Base-by-base conservation (phyloP, 2,888 invertebrate species). In the Xestia c-nigrum region DNA sequence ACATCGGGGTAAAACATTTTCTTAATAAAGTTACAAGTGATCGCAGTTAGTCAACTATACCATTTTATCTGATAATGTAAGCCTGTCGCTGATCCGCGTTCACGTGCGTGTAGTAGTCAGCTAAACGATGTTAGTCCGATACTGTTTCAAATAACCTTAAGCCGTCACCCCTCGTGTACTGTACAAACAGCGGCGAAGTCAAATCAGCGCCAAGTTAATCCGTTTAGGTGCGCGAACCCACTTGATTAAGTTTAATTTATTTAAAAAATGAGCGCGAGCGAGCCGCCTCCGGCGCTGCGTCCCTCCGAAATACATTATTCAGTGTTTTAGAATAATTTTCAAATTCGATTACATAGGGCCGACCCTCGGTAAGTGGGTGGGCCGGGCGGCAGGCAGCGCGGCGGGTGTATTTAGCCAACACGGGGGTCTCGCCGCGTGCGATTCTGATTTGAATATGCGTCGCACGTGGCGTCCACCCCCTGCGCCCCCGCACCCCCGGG, bases 321-420 rank as follows among this genome's bases (percentile, higher is more conserved):
- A 96, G 96, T 96, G 96, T 96, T 96, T 96, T 96, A 96, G 96
- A 96, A 96, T 96, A 96, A 96, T 96, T 96, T 96, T 96, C 96
- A 96, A 96, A 96, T 96, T 96, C 96, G 96, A 96, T 96, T 96
- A 96, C 96, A 96, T 96, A 96, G 96, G 96, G 94, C 95, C 95
- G 96, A 96, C 96, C 95, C 95, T 96, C 93, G 92, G 96, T 95
- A 95, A 96, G 96, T 94, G 95, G 95, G 95, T 94, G 95, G 95
- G 95, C 93, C 92, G 95, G 94, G 94, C 93, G 92, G 89, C 90
- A 31, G 92, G 89, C 90, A 31, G 90, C 88, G 93, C 92, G 94
- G 94, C 95, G 95, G 95, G 94, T 94, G 96, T 97, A 97, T 97
- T 97, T 97, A 96, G 96, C 97, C 97, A 97, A 97, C 97, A 96